Evolutionary conservation across 2,888 invertebrate species (phyloP).

Genomic region (Zele albiditarsus): DNA sequence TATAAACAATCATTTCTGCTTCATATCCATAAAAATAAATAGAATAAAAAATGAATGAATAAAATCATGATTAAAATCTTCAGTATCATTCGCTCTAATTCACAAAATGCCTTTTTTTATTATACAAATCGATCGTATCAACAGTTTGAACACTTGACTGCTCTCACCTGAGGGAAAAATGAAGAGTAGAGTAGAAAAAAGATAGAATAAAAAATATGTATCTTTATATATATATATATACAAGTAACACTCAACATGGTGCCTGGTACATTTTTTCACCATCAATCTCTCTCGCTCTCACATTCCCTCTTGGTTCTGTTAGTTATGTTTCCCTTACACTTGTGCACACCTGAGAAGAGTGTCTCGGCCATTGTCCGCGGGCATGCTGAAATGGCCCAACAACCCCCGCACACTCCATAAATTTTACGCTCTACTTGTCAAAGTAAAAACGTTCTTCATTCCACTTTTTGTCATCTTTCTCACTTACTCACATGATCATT

Average conservation of each 20-base stretch:
- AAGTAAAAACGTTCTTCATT: constrained; percentile 48
- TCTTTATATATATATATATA: neutral
- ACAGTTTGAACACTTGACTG: neutral
- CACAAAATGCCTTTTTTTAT: neutral
- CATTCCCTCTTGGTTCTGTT: neutral
- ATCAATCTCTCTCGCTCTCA: neutral
- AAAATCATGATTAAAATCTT: neutral
- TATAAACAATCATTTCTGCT: neutral
- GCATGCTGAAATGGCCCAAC: constrained; percentile 23
- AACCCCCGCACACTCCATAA: constrained; percentile 50
- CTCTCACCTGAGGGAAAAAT: neutral
- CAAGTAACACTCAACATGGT: neutral
- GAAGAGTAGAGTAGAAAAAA: neutral
- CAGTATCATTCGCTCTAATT: neutral
- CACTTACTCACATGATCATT: constrained; percentile 11
- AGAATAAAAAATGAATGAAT: neutral
- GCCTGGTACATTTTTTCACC: neutral
- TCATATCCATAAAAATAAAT: neutral
- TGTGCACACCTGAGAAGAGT: constrained; percentile 2
- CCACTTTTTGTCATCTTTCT: constrained; percentile 33
- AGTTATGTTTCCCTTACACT: neutral
- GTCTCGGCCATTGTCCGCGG: constrained; percentile 39
- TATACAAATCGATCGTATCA: neutral
- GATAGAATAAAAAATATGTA: neutral
- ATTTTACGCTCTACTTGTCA: constrained; percentile 60